phyloP scores from a whole-genome alignment of 1,140 invertebrate genomes.

The Drosophila arizonae region DNA sequence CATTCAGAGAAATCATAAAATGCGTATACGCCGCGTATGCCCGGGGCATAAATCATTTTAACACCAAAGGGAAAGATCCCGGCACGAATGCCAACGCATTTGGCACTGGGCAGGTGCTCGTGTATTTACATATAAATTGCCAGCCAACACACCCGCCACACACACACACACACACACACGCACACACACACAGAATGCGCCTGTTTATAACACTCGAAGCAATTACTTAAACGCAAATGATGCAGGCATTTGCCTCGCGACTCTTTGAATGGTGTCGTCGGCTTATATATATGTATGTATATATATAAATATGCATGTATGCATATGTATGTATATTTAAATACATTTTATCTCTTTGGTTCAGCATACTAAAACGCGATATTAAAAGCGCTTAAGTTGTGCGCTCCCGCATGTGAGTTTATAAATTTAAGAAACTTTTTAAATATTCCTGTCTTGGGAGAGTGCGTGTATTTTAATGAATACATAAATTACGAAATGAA shows the following conservation, averaged over 20 bases:
- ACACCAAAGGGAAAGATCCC: conserved; percentile 24
- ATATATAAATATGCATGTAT: not conserved
- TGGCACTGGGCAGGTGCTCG: conserved; percentile 22
- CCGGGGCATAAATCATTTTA: conserved; percentile 65
- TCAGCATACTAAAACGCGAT: conserved; percentile 5
- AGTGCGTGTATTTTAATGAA: no score
- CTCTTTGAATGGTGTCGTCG: conserved; percentile 28
- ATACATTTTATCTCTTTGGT: conserved; percentile 18
- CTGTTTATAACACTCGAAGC: conserved; percentile 31
- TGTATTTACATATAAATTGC: conserved; percentile 31
- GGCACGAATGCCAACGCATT: conserved; percentile 20
- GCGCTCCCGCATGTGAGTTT: not conserved
- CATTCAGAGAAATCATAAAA: conserved; percentile 64
- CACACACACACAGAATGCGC: conserved; percentile 1
- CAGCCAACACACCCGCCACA: not conserved
- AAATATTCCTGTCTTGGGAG: not conserved
- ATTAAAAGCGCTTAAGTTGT: conserved; percentile 9
- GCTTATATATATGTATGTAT: conserved; percentile 22
- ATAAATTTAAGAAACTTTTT: not conserved
- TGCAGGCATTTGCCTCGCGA: conserved; percentile 16
- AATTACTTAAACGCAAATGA: conserved; percentile 46
- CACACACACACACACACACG: conserved; percentile 1
- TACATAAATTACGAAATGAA: not conserved
- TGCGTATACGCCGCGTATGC: conserved; percentile 60
- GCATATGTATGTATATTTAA: conserved; percentile 4